Evolutionary conservation across 2,797 vertebrate genomes (phyloP), one percentile per base, ranked within the genome.

Genomic region (Crax fasciolata): DNA sequence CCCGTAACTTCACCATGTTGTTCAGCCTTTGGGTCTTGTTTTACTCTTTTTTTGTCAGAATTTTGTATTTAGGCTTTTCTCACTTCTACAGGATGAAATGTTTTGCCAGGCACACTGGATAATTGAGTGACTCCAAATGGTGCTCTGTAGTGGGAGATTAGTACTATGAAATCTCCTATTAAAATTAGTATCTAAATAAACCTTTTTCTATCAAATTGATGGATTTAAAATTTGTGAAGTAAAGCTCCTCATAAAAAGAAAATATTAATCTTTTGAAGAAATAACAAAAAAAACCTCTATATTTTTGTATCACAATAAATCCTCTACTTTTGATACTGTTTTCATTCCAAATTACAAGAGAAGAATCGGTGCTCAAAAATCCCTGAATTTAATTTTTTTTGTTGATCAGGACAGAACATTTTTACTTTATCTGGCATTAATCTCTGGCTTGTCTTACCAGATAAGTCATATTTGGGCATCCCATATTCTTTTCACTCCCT

Each of bases 31-130:
- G 54, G 67, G 77, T 74, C 25, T 75, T 81, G 76, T 48, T 92
- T 89, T 73, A 19, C 55, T 54, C 48, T 79, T 65, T 91, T 92
- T 85, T 75, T 54, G 72, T 62, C 73, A 81, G 72, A 89, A 75
- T 8, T 30, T 25, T 66, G 30, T 55, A 58, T 65, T 84, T 80
- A 81, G 65, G 32, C 18, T 83, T 77, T 91, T 94, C 39, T 89
- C 15, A 38, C 32, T 84, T 80, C 62, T 62, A 38, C n/a, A 5
- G 65, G 61, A 65, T 67, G 61, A 80, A 85, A 74, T 55, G 18
- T 35, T 84, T 89, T 94, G 10, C 68, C 57, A 78, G 70, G n/a
- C n/a, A 85, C 83, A 55, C 65, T 70, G 39, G n/a, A 58, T 59
- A 79, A 87, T 65, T 63, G 51, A 89, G 16, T 35, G 18, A 73